These are phyloP conservation scores for Columba livia DNA, from an alignment of 2,113 vertebrate genomes.

Conservation along the genomic window DNA sequence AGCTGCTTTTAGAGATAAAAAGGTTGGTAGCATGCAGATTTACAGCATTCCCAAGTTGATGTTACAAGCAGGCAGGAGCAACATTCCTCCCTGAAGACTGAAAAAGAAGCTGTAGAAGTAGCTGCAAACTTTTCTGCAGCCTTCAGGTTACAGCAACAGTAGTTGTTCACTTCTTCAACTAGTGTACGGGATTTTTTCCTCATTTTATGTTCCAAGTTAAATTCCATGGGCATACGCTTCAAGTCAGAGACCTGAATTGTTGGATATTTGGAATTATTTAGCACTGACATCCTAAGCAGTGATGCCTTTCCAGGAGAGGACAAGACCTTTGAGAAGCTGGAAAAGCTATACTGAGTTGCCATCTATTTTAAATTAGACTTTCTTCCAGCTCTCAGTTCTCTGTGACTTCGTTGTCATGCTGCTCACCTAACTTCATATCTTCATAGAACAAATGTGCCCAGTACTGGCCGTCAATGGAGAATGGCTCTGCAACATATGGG, in stretches of 20 bases:
- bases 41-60: neutral
- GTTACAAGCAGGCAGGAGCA: neutral
- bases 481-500: slow-evolving; percentile 79
- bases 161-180: neutral
- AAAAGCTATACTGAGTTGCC: neutral
- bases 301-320: neutral
- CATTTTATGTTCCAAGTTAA: neutral
- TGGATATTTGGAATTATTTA: neutral
- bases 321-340: neutral
- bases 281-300: neutral
- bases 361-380: neutral
- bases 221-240: neutral
- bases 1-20: neutral
- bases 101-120: neutral
- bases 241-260: neutral
- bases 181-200: neutral
- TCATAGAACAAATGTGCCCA: slow-evolving; percentile 90
- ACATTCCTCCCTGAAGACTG: neutral
- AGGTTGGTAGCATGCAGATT: neutral
- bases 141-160: neutral
- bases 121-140: neutral
- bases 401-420: neutral
- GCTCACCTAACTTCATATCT: slow-evolving; percentile 6
- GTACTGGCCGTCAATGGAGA: slow-evolving; percentile 88
- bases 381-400: neutral